Conservation (phyloP, 1,140 invertebrate genomes). For the Eumaeus atala region DNA sequence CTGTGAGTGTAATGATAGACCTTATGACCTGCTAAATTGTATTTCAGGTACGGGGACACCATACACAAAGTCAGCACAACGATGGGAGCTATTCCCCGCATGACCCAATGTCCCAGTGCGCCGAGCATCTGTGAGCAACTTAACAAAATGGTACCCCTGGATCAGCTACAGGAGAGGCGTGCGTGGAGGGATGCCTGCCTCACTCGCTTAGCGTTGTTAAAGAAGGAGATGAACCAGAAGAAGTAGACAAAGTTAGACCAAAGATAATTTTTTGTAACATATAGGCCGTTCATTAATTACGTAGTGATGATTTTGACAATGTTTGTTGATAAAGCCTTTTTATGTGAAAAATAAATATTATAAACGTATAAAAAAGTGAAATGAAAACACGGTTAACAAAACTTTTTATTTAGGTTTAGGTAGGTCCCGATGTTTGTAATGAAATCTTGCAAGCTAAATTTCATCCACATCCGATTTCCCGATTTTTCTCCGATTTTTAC, state of each 20-base stretch:
- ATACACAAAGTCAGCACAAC: slow-evolving; percentile 86
- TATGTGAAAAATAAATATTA: too few species aligned
- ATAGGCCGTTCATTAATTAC: too few species aligned
- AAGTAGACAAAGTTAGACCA: slow-evolving; percentile 34
- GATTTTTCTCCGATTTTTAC: too few species aligned
- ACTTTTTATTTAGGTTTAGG: too few species aligned
- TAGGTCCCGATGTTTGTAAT: too few species aligned
- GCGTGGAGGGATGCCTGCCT: slow-evolving; percentile 90
- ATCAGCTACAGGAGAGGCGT: slow-evolving; percentile 83
- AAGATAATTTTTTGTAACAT: too few species aligned
- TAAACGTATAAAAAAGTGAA: too few species aligned
- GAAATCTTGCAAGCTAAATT: too few species aligned
- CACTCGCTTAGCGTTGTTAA: slow-evolving; percentile 86
- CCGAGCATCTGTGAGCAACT: slow-evolving; percentile 81
- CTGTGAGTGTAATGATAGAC: not conserved
- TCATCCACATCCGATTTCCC: too few species aligned
- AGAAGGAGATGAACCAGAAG: slow-evolving; percentile 79
- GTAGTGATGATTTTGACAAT: too few species aligned
- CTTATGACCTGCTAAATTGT: not conserved
- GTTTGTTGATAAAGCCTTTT: too few species aligned
- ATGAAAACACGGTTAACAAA: too few species aligned
- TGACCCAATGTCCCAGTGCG: slow-evolving; percentile 78
- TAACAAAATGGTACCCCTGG: slow-evolving; percentile 82
- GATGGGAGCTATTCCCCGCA: slow-evolving; percentile 83
- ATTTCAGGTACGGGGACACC: slow-evolving; percentile 81